These are phyloP conservation scores for Gracilinanus agilis DNA, from an alignment of 2,113 vertebrate genomes.

Conservation along the genomic window DNA sequence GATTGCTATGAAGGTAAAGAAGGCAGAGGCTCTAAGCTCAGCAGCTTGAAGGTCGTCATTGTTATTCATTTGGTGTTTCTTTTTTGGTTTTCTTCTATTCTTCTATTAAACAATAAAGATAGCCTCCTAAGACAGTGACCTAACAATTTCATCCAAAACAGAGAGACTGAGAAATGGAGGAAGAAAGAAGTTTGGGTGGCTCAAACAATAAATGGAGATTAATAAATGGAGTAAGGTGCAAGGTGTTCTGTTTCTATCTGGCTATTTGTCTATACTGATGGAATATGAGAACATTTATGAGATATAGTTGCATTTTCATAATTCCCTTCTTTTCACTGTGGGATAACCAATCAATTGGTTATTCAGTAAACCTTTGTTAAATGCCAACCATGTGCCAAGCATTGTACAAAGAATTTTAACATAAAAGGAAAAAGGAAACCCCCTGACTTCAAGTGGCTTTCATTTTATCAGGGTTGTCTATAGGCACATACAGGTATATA, in stretches of 20 bases:
- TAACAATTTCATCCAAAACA: constrained; percentile 33
- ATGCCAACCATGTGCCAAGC: not conserved
- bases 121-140: constrained; percentile 33
- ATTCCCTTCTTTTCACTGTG: not conserved
- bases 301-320: not conserved
- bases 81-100: constrained; percentile 47
- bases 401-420: not conserved
- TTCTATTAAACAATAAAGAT: constrained; percentile 59
- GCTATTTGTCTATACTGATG: not conserved
- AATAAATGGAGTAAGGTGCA: not conserved
- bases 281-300: not conserved
- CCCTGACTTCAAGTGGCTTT: not conserved
- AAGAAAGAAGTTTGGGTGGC: not conserved
- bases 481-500: not conserved
- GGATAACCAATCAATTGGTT: not conserved
- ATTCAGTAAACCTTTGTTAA: not conserved
- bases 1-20: constrained; percentile 65
- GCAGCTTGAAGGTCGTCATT: constrained; percentile 69
- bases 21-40: constrained; percentile 57
- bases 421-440: not conserved
- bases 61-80: constrained; percentile 67
- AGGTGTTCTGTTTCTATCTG: not conserved
- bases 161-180: not conserved
- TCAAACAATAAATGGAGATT: not conserved
- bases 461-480: not conserved